Base-by-base conservation (phyloP, 2,888 invertebrate species). In the Autographa gamma region DNA sequence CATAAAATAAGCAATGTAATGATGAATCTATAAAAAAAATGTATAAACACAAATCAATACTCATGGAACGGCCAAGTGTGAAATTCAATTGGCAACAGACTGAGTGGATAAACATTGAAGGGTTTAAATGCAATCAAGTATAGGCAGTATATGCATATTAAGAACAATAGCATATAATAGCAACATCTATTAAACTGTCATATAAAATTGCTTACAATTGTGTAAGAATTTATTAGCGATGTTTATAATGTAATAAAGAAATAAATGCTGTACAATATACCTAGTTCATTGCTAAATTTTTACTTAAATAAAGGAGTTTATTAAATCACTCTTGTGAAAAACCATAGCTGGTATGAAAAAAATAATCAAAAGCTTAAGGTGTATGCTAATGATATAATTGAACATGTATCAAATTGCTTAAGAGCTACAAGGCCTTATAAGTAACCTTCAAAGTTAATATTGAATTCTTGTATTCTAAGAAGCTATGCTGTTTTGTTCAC, bases 401-500 rank as follows among this genome's bases (percentile, higher is more conserved):
- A 48, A n/a, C n/a, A 48, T 48, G n/a, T 48, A n/a, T 48, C 5
- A 48, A 48, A 48, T 48, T 48, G 16, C 48, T 48, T 7, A 48
- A 48, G n/a, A 48, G 48, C 48, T n/a, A n/a, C 48, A 48, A 48
- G 48, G 48, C 48, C 48, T 48, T 48, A 43, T 43, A 16, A n/a
- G n/a, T n/a, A 48, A 48, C 48, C 48, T 48, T 48, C 48, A 48
- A 48, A 48, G 0, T 48, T n/a, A 48, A 48, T 48, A 48, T 48
- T 48, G n/a, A 48, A 48, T 48, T 43, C 43, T 16, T 48, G n/a
- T n/a, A 48, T n/a, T 48, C 7, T 48, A 48, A n/a, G n/a, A 48
- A n/a, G n/a, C 48, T 48, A 48, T 5, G 48, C 5, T n/a, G 16
- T 43, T n/a, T 16, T n/a, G 16, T n/a, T 16, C n/a, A 48, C 6